Percentiles rank a stretch among this genome's conserved stretches.
Conservation (phyloP, 2,888 invertebrate species). For the Endomychus coccineus region DNA sequence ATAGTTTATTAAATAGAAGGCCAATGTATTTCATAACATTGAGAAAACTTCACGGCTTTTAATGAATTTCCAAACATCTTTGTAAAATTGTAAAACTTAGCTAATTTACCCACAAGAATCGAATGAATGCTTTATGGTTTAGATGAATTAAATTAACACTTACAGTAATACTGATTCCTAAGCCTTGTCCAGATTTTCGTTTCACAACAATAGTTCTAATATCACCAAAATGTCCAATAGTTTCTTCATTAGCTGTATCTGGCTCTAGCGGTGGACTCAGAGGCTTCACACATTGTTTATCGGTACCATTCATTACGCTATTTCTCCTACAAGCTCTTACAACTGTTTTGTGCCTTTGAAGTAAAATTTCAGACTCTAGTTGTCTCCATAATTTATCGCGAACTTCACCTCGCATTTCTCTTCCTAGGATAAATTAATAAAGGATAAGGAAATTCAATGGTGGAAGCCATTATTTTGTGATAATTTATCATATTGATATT, state of each 20-base stretch:
- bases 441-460: too few relatives aligned
- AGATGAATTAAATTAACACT: constrained; percentile 25
- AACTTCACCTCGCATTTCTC: constrained; percentile 72
- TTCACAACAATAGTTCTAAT: constrained; percentile 59
- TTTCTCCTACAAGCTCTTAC: constrained; percentile 56
- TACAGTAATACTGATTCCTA: constrained; percentile 80
- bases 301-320: constrained; percentile 33
- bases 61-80: too few relatives aligned
- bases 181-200: constrained; percentile 68
- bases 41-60: too few relatives aligned
- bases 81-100: too few relatives aligned
- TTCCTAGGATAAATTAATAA: constrained; percentile 34
- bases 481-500: too few relatives aligned
- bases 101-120: too few relatives aligned
- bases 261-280: constrained; percentile 31
- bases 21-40: too few relatives aligned
- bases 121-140: too few relatives aligned
- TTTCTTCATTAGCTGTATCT: constrained; percentile 30
- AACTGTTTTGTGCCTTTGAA: constrained; percentile 79
- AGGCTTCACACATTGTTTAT: constrained; percentile 33
- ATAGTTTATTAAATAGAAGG: too few relatives aligned
- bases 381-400: constrained; percentile 74
- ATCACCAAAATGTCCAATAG: constrained; percentile 44
- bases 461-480: neutral
- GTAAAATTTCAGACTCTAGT: constrained; percentile 77